Evolutionary conservation across 2,113 vertebrate species (phyloP).

Genomic region (Marmota monax): DNA sequence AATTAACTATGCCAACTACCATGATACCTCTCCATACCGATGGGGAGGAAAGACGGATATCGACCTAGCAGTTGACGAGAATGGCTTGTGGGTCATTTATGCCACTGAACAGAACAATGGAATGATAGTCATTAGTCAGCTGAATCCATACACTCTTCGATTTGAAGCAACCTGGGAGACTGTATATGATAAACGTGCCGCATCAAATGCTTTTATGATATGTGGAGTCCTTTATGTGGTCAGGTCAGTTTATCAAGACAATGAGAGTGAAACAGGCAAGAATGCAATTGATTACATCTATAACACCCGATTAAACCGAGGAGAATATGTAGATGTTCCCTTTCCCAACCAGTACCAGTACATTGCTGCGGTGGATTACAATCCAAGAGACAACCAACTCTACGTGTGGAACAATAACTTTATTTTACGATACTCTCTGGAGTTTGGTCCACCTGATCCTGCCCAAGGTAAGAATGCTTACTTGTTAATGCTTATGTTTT

Average conservation of each 20-base stretch:
- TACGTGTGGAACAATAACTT: slow-evolving; percentile 99
- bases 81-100: slow-evolving; percentile 99
- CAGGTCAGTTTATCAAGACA: slow-evolving; percentile 98
- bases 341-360: slow-evolving; percentile 99
- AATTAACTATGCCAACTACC: slow-evolving; percentile 99
- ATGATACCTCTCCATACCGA: slow-evolving; percentile 98
- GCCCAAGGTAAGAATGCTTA: slow-evolving; percentile 93
- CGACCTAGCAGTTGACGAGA: slow-evolving; percentile 98
- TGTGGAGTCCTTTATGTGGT: slow-evolving; percentile 99
- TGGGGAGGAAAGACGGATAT: slow-evolving; percentile 99
- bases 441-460: slow-evolving; percentile 97
- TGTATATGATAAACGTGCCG: slow-evolving; percentile 96
- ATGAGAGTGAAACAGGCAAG: slow-evolving; percentile 98
- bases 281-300: slow-evolving; percentile 98
- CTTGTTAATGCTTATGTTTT: not conserved
- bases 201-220: slow-evolving; percentile 99
- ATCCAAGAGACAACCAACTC: slow-evolving; percentile 98
- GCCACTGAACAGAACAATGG: slow-evolving; percentile 99
- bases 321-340: slow-evolving; percentile 96
- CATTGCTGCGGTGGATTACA: slow-evolving; percentile 99
- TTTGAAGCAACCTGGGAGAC: slow-evolving; percentile 99
- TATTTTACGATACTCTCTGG: slow-evolving; percentile 97
- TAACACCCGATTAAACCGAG: slow-evolving; percentile 95
- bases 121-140: slow-evolving; percentile 98
- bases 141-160: slow-evolving; percentile 98